Percentiles rank a stretch among this genome's conserved stretches.
Evolutionary conservation across 2,888 invertebrate species (phyloP).

Genomic region (Cyaniris semiargus): DNA sequence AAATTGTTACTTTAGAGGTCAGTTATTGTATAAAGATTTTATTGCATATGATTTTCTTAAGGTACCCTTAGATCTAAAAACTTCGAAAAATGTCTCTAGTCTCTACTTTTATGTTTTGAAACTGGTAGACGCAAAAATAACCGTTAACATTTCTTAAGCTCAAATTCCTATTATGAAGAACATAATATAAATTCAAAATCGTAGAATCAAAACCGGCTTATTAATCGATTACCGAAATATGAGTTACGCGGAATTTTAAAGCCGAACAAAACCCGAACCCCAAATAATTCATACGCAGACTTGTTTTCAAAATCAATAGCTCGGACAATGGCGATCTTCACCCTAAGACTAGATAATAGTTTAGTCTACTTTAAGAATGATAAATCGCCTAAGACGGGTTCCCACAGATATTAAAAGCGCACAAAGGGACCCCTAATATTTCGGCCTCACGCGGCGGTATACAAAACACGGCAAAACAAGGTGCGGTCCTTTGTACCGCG

Average conservation of each 20-base stretch:
- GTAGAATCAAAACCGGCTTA: constrained; percentile 12
- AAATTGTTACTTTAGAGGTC: background rate
- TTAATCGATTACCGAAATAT: constrained; percentile 13
- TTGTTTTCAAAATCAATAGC: constrained; percentile 30
- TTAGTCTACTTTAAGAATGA: constrained; percentile 78
- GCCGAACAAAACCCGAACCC: constrained; percentile 52
- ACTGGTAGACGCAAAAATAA: background rate
- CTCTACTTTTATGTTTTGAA: too few relatives aligned
- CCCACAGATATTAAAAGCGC: constrained; percentile 79
- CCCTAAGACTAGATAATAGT: constrained; percentile 68
- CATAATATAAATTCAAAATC: background rate
- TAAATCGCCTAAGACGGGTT: constrained; percentile 79
- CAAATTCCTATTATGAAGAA: background rate
- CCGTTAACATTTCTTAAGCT: background rate
- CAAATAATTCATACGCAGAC: constrained; percentile 55
- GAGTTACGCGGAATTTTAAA: constrained; percentile 8
- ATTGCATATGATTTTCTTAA: background rate
- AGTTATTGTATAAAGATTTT: background rate
- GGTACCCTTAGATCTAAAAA: too few relatives aligned
- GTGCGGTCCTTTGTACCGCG: constrained; percentile 56
- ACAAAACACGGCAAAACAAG: constrained; percentile 74
- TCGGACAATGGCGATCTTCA: constrained; percentile 63
- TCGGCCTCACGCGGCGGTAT: constrained; percentile 74
- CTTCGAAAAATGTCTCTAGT: too few relatives aligned
- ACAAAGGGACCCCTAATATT: constrained; percentile 69